Base-by-base conservation (phyloP, 2,888 invertebrate genomes). In the Physocephala rufipes region DNA sequence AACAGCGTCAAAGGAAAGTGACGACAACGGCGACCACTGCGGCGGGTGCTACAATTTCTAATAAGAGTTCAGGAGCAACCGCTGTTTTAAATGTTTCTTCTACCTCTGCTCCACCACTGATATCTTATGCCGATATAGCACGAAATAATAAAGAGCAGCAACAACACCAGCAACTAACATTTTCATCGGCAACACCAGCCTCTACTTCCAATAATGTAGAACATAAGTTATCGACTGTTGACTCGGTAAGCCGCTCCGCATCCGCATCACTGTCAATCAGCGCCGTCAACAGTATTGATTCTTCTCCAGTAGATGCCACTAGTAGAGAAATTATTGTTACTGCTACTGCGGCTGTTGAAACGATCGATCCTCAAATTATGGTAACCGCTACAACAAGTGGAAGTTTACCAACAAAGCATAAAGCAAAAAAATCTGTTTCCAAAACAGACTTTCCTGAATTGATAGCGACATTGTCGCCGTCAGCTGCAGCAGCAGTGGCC, bases 61-160 rank as follows among this genome's bases (percentile, higher is more conserved):
- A 36, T 36, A 36, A 36, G 9, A 9, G 36, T 4, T 36, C 36
- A 62, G 62, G 63, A 61, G 36, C 64, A 26, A 73, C 78, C 53
- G 75, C 74, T 73, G 71, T 76, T 74, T 58, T 72, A 62, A 76
- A 49, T 21, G 65, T 71, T 9, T 55, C 62, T 51, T 55, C 71
- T 19, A 26, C 71, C 43, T 59, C 66, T 26, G 24, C 26, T 49
- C 78, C 76, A 16, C 75, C 81, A 5, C 86, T 79, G 78, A 87
- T 81, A 84, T 94, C 94, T 16, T 95, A 95, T 87, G 95, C 95
- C 0, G 95, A 94, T 81, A 95, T 95, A 79, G 92, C 94, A 67
- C 90, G 92, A 77, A 80, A 82, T 26, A 82, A 79, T 65, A 80
- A 81, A 72, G 82, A 84, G 66, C 36, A 36, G 9, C 36, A 36